phyloP scores from a whole-genome alignment of 2,888 invertebrate species.

The Agapostemon virescens region DNA sequence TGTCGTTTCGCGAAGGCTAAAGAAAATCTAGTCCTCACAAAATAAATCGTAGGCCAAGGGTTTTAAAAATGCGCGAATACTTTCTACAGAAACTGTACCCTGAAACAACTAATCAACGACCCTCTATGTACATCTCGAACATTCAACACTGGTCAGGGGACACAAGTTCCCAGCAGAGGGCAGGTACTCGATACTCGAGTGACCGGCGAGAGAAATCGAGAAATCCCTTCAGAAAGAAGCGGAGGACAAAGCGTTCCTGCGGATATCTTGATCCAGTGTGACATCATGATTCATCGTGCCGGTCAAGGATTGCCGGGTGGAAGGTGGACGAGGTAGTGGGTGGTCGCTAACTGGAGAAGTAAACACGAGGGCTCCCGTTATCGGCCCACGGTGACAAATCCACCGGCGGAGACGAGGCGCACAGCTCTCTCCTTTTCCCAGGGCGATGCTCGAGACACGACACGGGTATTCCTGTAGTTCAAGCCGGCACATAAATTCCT shows the following conservation, averaged over 20 bases:
- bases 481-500: conserved; percentile 76
- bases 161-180: background rate
- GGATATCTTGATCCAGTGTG: conserved; percentile 36
- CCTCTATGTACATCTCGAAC: background rate
- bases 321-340: background rate
- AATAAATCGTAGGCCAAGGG: too few relatives aligned
- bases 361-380: conserved; percentile 51
- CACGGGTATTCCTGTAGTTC: conserved; percentile 53
- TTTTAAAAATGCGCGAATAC: too few relatives aligned
- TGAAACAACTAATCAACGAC: too few relatives aligned
- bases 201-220: background rate
- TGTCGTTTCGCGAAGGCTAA: too few relatives aligned
- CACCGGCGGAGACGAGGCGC: conserved; percentile 23
- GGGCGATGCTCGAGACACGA: conserved; percentile 31
- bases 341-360: conserved; percentile 36
- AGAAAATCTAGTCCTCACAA: too few relatives aligned
- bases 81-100: too few relatives aligned
- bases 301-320: conserved; percentile 25
- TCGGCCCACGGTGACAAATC: conserved; percentile 55
- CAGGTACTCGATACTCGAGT: background rate
- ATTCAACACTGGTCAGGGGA: background rate
- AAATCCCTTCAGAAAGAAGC: background rate
- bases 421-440: conserved; percentile 31
- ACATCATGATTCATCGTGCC: conserved; percentile 46
- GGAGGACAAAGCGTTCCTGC: conserved; percentile 5